Conservation (phyloP, 1,140 invertebrate genomes). For the Macrobrachium rosenbergii region DNA sequence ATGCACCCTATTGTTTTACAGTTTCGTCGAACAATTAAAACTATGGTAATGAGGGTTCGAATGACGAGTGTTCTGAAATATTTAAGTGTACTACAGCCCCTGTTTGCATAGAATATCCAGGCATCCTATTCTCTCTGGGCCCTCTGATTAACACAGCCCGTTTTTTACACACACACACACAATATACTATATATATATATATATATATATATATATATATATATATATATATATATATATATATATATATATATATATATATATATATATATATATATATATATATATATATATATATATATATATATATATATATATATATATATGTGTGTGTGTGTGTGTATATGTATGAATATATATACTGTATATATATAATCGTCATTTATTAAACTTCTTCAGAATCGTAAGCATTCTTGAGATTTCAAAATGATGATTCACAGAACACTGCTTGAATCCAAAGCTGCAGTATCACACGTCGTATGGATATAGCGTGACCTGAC, state of each 20-base stretch:
- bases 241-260: constrained; percentile 17
- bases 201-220: constrained; percentile 17
- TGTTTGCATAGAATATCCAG: neutral
- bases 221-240: neutral
- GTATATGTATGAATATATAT: neutral
- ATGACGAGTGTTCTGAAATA: too few relatives aligned
- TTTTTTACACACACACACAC: neutral
- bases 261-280: constrained; percentile 17
- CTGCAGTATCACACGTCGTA: too few relatives aligned
- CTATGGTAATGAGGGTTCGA: too few relatives aligned
- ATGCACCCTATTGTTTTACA: too few relatives aligned
- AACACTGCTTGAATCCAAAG: too few relatives aligned
- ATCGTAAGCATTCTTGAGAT: too few relatives aligned
- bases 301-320: neutral
- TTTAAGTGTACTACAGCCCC: too few relatives aligned
- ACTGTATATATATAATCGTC: neutral
- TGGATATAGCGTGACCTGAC: too few relatives aligned
- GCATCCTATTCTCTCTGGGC: too few relatives aligned
- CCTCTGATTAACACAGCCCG: neutral
- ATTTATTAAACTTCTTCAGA: neutral
- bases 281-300: constrained; percentile 6
- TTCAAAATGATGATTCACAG: too few relatives aligned
- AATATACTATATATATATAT: neutral
- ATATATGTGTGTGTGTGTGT: neutral
- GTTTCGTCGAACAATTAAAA: too few relatives aligned